Evolutionary conservation across 2,888 invertebrate species (phyloP), one percentile per base, ranked within the genome.

Genomic region (Eupeodes luniger): DNA sequence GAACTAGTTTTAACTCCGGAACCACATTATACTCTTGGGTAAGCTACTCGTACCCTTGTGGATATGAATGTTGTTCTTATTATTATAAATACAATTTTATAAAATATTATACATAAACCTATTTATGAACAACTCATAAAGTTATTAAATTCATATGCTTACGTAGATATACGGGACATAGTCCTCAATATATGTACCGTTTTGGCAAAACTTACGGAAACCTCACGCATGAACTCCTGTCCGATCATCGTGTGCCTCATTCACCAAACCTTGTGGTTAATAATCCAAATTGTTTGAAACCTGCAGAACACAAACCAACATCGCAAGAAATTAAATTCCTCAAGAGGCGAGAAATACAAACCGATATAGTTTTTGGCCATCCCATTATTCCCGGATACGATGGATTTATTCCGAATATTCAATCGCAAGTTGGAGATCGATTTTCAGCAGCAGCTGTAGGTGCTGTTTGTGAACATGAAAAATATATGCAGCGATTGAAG

Each of bases 1-100:
- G 90, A 92, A 47, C 57, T 89, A 69, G 89, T 91, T 5, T 91
- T 90, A 89, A 96, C 96, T 47, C 95, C 96, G 49, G 95, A 96
- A 91, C 96, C 96, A 0, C 96, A 96, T 93, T 95, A 96, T 87
- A 95, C 96, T 88, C 96, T 96, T 67, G 96, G 96, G 96, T 96
- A 94, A 94, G 81, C 47, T 5, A 12, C 5, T 10, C 11, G 6
- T 19, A 14, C 5, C 6, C 2, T 44, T 47, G 11, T 4, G 11
- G 5, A 16, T n/a, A 2, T 9, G 40, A 5, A 6, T 64, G 40
- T 40, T 40, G 1, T 9, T 40, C 9, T 40, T 7, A 40, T 40
- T 9, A 40, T 40, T 5, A 40, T 7, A 5, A 40, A 36, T 36
- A 36, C 2, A 36, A 1, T 40, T 40, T 27, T 3, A 27, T 27